phyloP scores from a whole-genome alignment of 1,140 invertebrate genomes.

The Scaptodrosophila lebanonensis region DNA sequence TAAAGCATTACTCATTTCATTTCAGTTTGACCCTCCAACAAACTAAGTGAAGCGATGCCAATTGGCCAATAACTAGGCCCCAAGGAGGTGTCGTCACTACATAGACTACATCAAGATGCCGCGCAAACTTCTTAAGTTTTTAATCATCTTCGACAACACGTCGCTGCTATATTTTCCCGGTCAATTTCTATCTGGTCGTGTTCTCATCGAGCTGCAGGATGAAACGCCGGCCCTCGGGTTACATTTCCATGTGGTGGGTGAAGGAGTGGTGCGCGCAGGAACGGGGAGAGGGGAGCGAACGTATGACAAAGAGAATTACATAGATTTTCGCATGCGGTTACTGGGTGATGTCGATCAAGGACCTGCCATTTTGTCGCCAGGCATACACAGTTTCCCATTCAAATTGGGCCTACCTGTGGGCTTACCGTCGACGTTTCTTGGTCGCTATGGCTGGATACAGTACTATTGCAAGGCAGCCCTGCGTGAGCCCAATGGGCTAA shows the following conservation, averaged over 20 bases:
- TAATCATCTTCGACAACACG: slow-evolving; percentile 95
- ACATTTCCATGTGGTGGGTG: slow-evolving; percentile 95
- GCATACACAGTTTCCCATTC: slow-evolving; percentile 97
- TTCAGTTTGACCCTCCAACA: too few species aligned
- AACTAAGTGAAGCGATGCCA: too few species aligned
- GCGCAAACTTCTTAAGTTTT: slow-evolving; percentile 92
- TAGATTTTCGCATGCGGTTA: slow-evolving; percentile 95
- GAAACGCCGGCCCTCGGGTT: slow-evolving; percentile 93
- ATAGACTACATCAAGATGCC: slow-evolving; percentile 80
- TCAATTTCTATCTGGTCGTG: slow-evolving; percentile 92
- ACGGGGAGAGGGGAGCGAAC: slow-evolving; percentile 86
- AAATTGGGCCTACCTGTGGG: slow-evolving; percentile 93
- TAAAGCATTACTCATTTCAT: too few species aligned
- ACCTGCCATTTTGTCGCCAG: slow-evolving; percentile 91
- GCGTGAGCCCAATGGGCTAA: slow-evolving; percentile 91
- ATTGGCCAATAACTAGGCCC: too few species aligned
- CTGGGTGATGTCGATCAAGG: slow-evolving; percentile 90
- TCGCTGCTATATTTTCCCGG: slow-evolving; percentile 95
- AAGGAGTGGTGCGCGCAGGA: slow-evolving; percentile 90
- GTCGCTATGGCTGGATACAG: slow-evolving; percentile 96
- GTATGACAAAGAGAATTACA: slow-evolving; percentile 95
- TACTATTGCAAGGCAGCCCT: slow-evolving; percentile 95
- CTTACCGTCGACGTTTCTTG: slow-evolving; percentile 94
- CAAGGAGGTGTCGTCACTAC: too few species aligned
- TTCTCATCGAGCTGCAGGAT: slow-evolving; percentile 94